Conservation (phyloP, 2,113 vertebrate species). For the Scartelaos histophorus region DNA sequence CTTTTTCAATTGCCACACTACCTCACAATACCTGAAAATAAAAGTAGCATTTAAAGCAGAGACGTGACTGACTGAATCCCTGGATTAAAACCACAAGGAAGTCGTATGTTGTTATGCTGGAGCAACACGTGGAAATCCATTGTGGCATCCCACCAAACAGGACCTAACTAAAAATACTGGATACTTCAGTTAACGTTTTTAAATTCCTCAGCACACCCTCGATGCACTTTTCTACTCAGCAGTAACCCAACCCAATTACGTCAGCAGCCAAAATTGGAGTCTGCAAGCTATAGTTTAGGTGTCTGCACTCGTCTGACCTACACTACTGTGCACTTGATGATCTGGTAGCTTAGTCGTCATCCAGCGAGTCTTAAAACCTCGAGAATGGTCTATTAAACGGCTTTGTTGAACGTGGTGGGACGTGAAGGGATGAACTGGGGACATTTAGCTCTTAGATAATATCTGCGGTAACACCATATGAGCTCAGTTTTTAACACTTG, state of each 20-base stretch:
- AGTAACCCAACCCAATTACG: background rate
- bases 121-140: background rate
- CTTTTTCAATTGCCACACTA: too few species aligned
- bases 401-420: background rate
- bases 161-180: slow-evolving; percentile 16
- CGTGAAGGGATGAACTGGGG: too few species aligned
- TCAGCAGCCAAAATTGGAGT: background rate
- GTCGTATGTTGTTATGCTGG: background rate
- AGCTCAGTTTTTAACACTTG: too few species aligned
- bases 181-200: background rate
- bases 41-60: too few species aligned
- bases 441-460: too few species aligned
- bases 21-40: too few species aligned
- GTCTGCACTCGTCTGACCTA: background rate
- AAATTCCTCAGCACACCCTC: slow-evolving; percentile 24
- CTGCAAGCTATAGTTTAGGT: background rate
- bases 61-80: too few species aligned
- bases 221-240: background rate
- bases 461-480: too few species aligned
- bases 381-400: background rate
- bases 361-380: background rate
- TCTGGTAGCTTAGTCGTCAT: background rate
- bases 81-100: background rate
- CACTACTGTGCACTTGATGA: background rate
- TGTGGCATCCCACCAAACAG: slow-evolving; percentile 32